Evolutionary conservation across 1,140 invertebrate genomes (phyloP), one percentile per base, ranked within the genome.

Genomic region (Apis florea): DNA sequence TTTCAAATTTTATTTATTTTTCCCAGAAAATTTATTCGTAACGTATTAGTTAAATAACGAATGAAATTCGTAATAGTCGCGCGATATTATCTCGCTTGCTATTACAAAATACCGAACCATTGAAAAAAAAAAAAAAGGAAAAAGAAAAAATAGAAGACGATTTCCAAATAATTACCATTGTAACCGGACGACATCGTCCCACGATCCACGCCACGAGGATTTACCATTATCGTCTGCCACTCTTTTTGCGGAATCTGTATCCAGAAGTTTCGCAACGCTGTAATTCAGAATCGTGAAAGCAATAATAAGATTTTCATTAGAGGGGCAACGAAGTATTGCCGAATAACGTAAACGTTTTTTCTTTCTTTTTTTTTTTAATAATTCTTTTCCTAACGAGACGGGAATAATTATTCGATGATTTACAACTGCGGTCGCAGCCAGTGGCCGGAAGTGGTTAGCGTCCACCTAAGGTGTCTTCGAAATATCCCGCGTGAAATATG

Each of bases 261-360:
- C 51, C 2, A 31, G 11, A 10, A 10, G 68, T 53, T 51, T 70
- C 68, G 9, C 68, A 70, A 70, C 17, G 5, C 68, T 21, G 68
- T 70, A 70, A 70, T 70, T 70, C 6, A 5, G 40, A 31, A 70
- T 70, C 51, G 24, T 70, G 68, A 70, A 70, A 70, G 68, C 51
- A 53, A 19, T 3, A 31, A 21, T 51, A 70, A 24, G 68, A 51
- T 70, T 53, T 54, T 24, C 68, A 19, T 19, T 53, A 51, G 31
- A 40, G 12, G 8, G 13, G 11, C 31, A 26, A n/a, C 17, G 12
- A 13, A 40, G 31, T 19, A 51, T 26, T 3, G 68, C 12, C 49
- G 68, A n/a, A 47, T 67, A n/a, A n/a, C 40, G 19, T 47, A 67
- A 47, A 67, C 9, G 13, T n/a, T 47, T n/a, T n/a, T n/a, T n/a